These are phyloP conservation scores for Apistogramma diplotaenia DNA, from an alignment of 2,113 vertebrate genomes.

Conservation along the genomic window DNA sequence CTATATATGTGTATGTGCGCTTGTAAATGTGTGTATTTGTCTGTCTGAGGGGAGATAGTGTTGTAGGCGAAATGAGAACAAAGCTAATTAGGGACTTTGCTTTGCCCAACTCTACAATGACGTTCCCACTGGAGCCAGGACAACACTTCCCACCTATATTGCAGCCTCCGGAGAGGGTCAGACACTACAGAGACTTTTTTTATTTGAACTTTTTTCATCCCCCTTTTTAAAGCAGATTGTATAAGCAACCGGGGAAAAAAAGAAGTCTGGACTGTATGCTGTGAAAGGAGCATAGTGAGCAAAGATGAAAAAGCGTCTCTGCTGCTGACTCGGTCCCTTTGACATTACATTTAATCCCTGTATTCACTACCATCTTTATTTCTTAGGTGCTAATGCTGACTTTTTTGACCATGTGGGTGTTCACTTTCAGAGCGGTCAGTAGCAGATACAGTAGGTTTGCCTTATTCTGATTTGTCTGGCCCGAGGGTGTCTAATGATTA, in stretches of 20 bases:
- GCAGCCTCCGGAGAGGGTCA: constrained; percentile 3
- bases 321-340: constrained; percentile 26
- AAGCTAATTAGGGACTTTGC: constrained; percentile 70
- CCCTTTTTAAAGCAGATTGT: constrained; percentile 8
- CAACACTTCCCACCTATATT: constrained; percentile 44
- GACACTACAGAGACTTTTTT: neutral
- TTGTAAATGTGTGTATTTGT: constrained; percentile 23
- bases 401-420: neutral
- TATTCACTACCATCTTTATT: neutral
- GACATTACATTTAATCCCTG: constrained; percentile 6
- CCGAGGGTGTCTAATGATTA: neutral
- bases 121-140: constrained; percentile 38
- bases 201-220: constrained; percentile 18
- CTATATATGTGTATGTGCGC: neutral
- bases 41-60: constrained; percentile 40
- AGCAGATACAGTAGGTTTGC: neutral
- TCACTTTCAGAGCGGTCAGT: neutral
- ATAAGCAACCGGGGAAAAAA: neutral
- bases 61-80: constrained; percentile 64
- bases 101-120: constrained; percentile 28
- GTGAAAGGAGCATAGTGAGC: neutral
- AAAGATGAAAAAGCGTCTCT: constrained; percentile 10
- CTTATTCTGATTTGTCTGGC: neutral
- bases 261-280: neutral
- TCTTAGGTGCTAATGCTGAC: neutral